phyloP scores from a whole-genome alignment of 2,797 vertebrate genomes.

The Eospalax fontanierii region DNA sequence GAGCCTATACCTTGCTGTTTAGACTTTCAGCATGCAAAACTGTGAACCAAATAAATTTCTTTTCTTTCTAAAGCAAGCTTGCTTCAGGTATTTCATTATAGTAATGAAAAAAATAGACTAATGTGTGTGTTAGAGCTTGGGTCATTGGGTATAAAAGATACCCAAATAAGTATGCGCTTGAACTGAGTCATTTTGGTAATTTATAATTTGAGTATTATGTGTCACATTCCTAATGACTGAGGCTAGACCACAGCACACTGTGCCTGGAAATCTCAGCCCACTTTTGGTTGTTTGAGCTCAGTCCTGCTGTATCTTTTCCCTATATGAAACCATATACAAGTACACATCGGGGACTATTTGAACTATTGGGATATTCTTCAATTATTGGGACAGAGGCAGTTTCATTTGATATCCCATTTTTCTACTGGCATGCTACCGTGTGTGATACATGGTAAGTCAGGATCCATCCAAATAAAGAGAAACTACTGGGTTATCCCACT shows the following conservation, averaged over 20 bases:
- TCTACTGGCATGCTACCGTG: background rate
- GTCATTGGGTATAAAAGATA: background rate
- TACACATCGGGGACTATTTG: background rate
- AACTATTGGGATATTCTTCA: background rate
- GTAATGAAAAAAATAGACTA: background rate
- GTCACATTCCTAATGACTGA: background rate
- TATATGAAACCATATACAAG: background rate
- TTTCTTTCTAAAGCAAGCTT: background rate
- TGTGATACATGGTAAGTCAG: background rate
- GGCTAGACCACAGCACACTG: background rate
- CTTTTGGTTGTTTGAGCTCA: background rate
- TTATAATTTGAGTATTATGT: background rate
- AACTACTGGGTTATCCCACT: background rate
- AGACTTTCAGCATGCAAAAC: background rate
- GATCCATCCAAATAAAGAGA: background rate
- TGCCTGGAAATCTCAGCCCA: background rate
- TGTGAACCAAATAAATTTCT: background rate
- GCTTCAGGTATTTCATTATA: background rate
- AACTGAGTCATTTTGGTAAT: background rate
- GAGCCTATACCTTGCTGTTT: background rate
- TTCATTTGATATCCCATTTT: slow-evolving; percentile 38
- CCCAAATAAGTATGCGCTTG: background rate
- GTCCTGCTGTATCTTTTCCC: background rate
- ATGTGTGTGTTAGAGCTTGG: background rate
- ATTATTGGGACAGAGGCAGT: background rate